These are phyloP conservation scores for Dryobotodes eremita DNA, from an alignment of 2,888 invertebrate genomes.

Conservation along the genomic window DNA sequence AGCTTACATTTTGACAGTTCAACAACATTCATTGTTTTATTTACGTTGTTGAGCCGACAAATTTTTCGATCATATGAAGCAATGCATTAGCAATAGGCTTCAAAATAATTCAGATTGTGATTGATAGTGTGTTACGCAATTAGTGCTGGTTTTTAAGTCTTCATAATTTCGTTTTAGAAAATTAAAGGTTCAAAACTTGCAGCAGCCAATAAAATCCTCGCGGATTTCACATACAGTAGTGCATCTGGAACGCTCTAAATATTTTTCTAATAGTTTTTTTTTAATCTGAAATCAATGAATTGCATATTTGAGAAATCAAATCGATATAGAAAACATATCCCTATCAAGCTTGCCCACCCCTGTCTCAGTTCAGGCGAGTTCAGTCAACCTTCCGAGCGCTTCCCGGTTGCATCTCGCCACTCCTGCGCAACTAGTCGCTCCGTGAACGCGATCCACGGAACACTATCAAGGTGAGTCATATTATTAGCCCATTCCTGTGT, in stretches of 20 bases:
- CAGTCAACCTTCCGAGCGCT: constrained; percentile 82
- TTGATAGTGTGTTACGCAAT: too few species aligned
- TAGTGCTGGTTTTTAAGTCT: too few species aligned
- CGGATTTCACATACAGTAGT: not conserved
- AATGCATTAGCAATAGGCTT: too few species aligned
- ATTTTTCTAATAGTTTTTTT: not conserved
- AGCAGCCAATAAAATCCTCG: not conserved
- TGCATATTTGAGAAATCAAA: not conserved
- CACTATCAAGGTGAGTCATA: constrained; percentile 62
- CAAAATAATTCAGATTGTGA: too few species aligned
- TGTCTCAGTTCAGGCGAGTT: constrained; percentile 82
- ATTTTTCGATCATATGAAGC: too few species aligned
- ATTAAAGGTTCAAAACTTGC: not conserved
- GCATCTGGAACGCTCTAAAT: not conserved
- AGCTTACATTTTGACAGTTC: too few species aligned
- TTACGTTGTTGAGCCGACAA: too few species aligned
- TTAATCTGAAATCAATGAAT: not conserved
- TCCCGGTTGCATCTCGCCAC: constrained; percentile 70
- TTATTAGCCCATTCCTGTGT: constrained; percentile 11
- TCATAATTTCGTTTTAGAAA: too few species aligned
- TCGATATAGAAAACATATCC: constrained; percentile 4
- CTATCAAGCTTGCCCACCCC: constrained; percentile 68
- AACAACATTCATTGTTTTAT: too few species aligned
- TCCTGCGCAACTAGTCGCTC: constrained; percentile 69
- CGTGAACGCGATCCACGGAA: constrained; percentile 57